These are phyloP conservation scores for Rhopalosiphum maidis DNA, from an alignment of 1,140 invertebrate species.

Conservation along the genomic window DNA sequence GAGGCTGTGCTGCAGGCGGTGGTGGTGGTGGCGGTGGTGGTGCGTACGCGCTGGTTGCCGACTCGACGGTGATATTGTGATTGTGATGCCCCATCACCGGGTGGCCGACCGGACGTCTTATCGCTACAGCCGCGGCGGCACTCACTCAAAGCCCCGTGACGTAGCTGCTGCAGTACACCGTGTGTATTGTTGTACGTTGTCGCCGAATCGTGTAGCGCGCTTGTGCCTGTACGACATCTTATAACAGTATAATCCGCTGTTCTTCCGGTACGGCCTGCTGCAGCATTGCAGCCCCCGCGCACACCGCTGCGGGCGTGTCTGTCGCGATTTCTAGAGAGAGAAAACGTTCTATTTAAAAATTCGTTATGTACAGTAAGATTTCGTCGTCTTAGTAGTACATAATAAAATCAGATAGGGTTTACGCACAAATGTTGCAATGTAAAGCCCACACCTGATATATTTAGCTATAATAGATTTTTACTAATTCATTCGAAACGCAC, in stretches of 20 bases:
- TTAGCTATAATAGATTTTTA: no score
- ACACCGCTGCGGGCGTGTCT: background rate
- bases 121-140: background rate
- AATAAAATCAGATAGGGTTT: background rate
- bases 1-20: background rate
- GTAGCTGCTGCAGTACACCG: background rate
- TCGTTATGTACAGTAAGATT: no score
- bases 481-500: no score
- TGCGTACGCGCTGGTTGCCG: slow-evolving; percentile 8
- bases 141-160: background rate
- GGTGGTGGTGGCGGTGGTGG: no score
- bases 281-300: background rate
- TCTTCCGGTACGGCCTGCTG: background rate
- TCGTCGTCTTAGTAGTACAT: background rate
- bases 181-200: background rate
- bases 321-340: no score
- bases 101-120: background rate
- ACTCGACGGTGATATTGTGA: background rate
- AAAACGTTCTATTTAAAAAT: no score
- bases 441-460: no score
- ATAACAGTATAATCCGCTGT: background rate
- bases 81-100: slow-evolving; percentile 32
- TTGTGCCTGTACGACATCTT: background rate
- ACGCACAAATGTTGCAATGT: no score
- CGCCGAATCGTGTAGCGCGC: background rate